Percentiles rank a stretch among this genome's conserved stretches.
Conservation (phyloP, 1,140 invertebrate species). For the Medauroidea extradentata region DNA sequence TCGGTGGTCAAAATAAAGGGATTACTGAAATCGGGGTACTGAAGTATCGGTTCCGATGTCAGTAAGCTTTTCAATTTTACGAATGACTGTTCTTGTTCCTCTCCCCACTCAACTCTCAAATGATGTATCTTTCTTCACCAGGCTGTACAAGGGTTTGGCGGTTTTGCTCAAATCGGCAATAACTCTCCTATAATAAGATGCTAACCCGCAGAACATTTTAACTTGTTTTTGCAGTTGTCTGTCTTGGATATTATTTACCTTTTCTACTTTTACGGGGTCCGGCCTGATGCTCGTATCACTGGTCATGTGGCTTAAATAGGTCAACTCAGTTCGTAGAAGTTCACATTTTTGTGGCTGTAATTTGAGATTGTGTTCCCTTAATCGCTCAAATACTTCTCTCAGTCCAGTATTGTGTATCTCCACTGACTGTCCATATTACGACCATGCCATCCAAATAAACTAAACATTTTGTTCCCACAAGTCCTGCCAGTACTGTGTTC, state of each 20-base stretch:
- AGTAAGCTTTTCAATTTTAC: slow-evolving; percentile 17
- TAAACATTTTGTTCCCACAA: slow-evolving; percentile 31
- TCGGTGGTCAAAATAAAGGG: slow-evolving; percentile 7
- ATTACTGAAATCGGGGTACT: slow-evolving; percentile 8
- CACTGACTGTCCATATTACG: slow-evolving; percentile 34
- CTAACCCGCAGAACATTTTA: slow-evolving; percentile 44
- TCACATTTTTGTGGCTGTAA: slow-evolving; percentile 46
- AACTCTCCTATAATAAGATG: slow-evolving; percentile 43
- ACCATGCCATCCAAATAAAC: slow-evolving; percentile 46
- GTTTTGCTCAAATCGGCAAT: slow-evolving; percentile 36
- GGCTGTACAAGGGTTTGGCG: slow-evolving; percentile 34
- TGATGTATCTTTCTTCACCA: slow-evolving; percentile 35
- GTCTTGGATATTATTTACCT: slow-evolving; percentile 38
- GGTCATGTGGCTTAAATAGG: slow-evolving; percentile 43
- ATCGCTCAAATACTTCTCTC: slow-evolving; percentile 35
- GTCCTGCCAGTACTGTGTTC: slow-evolving; percentile 34
- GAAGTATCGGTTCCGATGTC: background rate
- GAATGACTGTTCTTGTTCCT: slow-evolving; percentile 32
- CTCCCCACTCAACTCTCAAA: slow-evolving; percentile 32
- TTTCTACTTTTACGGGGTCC: slow-evolving; percentile 39
- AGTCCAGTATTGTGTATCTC: slow-evolving; percentile 33
- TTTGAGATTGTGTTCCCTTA: slow-evolving; percentile 41
- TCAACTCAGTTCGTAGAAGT: slow-evolving; percentile 43
- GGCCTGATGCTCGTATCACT: slow-evolving; percentile 40
- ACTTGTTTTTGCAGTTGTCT: slow-evolving; percentile 41